Conservation (phyloP, 2,888 invertebrate genomes). For the Dicyrtomina minuta region DNA sequence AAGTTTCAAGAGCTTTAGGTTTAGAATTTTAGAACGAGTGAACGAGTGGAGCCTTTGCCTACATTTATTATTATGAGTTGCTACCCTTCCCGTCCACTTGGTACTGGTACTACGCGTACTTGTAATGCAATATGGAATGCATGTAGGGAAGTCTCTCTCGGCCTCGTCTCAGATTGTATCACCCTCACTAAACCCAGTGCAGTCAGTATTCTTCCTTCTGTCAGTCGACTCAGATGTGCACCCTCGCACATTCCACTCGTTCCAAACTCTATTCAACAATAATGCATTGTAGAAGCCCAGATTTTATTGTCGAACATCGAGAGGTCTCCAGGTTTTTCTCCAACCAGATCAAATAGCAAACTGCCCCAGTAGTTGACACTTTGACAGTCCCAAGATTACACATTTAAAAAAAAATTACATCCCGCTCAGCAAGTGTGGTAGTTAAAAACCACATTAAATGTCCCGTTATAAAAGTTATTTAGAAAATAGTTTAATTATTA, state of each 20-base stretch:
- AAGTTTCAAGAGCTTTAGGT: not conserved
- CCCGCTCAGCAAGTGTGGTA: no score
- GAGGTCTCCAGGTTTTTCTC: no score
- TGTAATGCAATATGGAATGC: no score
- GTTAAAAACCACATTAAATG: no score
- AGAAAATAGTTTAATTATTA: no score
- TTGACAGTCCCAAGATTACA: not conserved
- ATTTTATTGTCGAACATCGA: not conserved
- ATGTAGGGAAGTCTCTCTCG: not conserved
- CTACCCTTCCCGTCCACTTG: not conserved
- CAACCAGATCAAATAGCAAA: not conserved
- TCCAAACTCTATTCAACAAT: not conserved
- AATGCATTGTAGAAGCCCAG: conserved; percentile 4
- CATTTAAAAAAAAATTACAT: no score
- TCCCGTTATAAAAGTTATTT: no score
- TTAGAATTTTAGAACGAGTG: no score
- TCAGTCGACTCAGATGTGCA: conserved; percentile 27
- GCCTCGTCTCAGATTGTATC: not conserved
- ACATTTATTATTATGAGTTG: not conserved
- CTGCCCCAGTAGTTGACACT: not conserved
- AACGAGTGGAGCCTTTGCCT: not conserved
- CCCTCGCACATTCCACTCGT: conserved; percentile 7
- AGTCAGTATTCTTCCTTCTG: conserved; percentile 29
- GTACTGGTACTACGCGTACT: no score
- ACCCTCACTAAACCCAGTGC: not conserved